Evolutionary conservation across 2,797 vertebrate genomes (phyloP).

Genomic region (Spinibarbus caldwelli): DNA sequence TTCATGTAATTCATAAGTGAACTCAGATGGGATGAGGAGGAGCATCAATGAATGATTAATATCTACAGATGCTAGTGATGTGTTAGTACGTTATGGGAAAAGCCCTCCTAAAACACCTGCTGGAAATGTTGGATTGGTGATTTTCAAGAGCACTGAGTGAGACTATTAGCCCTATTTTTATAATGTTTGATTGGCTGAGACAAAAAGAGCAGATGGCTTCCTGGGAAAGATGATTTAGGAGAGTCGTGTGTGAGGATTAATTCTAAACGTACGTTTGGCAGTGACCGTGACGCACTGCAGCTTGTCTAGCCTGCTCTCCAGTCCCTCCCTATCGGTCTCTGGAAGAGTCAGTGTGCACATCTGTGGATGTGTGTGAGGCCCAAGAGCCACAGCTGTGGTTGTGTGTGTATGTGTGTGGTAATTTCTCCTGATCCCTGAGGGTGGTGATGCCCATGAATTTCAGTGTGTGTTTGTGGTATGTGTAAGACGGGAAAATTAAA

Average conservation of each 20-base stretch:
- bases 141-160: conserved; percentile 30
- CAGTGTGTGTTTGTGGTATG: background rate
- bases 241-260: conserved; percentile 40
- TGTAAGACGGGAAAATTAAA: conserved; percentile 10
- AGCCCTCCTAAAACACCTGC: background rate
- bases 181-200: conserved; percentile 38
- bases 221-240: conserved; percentile 38
- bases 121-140: conserved; percentile 17
- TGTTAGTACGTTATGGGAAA: background rate
- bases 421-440: conserved; percentile 54
- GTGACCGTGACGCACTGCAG: background rate
- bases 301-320: conserved; percentile 11
- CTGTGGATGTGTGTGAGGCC: conserved; percentile 36
- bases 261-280: conserved; percentile 38
- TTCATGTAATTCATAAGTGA: background rate
- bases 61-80: background rate
- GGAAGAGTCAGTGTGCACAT: conserved; percentile 36
- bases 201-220: conserved; percentile 44
- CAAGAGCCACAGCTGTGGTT: conserved; percentile 47
- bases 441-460: conserved; percentile 34
- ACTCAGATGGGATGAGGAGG: background rate
- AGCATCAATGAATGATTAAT: background rate
- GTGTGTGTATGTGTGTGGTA: conserved; percentile 32
- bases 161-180: conserved; percentile 43
- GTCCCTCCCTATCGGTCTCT: conserved; percentile 9